phyloP scores from a whole-genome alignment of 2,888 invertebrate species.

The Antitype chi region DNA sequence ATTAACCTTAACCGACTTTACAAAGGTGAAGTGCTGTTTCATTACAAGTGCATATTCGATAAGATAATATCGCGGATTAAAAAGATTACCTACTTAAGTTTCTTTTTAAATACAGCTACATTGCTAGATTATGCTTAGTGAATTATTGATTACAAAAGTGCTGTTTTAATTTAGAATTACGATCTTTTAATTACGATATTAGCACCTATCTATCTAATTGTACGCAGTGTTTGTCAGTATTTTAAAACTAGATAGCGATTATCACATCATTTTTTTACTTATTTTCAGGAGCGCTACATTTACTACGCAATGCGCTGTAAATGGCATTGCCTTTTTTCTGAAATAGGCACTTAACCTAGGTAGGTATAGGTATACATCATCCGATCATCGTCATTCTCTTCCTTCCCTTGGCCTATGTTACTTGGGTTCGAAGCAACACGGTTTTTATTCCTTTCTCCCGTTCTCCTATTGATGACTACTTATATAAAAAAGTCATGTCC shows the following conservation, averaged over 20 bases:
- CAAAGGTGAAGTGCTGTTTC: constrained; percentile 52
- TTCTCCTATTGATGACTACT: too few relatives aligned
- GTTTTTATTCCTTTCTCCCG: too few relatives aligned
- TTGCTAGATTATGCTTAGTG: constrained; percentile 17
- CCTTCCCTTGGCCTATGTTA: too few relatives aligned
- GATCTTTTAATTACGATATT: constrained; percentile 37
- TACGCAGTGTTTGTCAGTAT: not conserved
- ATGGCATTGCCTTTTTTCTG: too few relatives aligned
- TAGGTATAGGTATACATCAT: too few relatives aligned
- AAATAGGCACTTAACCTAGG: too few relatives aligned
- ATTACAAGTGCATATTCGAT: constrained; percentile 54
- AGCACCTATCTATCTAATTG: not conserved
- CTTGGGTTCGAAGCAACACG: too few relatives aligned
- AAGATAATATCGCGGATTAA: constrained; percentile 46
- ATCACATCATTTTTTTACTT: too few relatives aligned
- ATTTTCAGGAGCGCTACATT: too few relatives aligned
- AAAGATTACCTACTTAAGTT: constrained; percentile 38
- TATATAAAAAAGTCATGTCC: not conserved
- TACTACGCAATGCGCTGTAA: too few relatives aligned
- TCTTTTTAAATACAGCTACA: constrained; percentile 15
- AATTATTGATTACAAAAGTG: constrained; percentile 17
- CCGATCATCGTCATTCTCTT: too few relatives aligned
- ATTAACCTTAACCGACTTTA: constrained; percentile 65
- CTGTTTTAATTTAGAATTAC: constrained; percentile 37
- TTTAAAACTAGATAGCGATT: too few relatives aligned